Base-by-base conservation (phyloP, 1,140 invertebrate genomes). In the Lepidurus couesii region DNA sequence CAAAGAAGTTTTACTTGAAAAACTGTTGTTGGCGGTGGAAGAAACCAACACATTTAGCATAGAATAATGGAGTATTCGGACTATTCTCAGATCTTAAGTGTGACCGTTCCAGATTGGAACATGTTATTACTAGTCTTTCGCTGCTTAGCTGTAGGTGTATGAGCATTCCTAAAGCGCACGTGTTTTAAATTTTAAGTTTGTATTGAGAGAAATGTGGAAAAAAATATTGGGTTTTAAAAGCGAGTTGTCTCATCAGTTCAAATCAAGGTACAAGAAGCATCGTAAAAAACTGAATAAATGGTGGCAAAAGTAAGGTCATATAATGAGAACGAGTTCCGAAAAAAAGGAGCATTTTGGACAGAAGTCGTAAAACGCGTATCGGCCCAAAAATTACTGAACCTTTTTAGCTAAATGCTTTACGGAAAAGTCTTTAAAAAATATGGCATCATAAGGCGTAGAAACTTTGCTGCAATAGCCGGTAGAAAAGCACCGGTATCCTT, bases 21-120 rank as follows among this genome's bases (percentile, higher is more conserved):
- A 99, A 86, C 87, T 98, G 11, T 88, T 97, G 65, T 88, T 97
- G 80, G 97, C 97, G 74, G 95, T 98, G 42, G 95, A 98, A 86
- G 97, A 98, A 87, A 98, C 96, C 16, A 97, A 95, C 84, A 97
- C 95, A 11, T 98, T 98, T 87, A 95, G 96, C 80, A 98, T 99
- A 83, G 97, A 99, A 87, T 98, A 79, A 65, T 65, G 8, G 53
- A 65, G 53, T 65, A 21, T n/a, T n/a, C 16, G 21, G 21, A 65
- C 53, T 13, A 13, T 65, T 65, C 53, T 9, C 9, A 65, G 53
- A 65, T 21, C n/a, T 65, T 65, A 65, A n/a, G 53, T 65, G 53
- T 65, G 53, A 65, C 53, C 53, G 53, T 65, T 65, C 21, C 16
- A 21, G 53, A 65, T 65, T 65, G 53, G 21, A 65, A 65, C 5